phyloP scores from a whole-genome alignment of 2,888 invertebrate genomes.

The Latheticus oryzae region DNA sequence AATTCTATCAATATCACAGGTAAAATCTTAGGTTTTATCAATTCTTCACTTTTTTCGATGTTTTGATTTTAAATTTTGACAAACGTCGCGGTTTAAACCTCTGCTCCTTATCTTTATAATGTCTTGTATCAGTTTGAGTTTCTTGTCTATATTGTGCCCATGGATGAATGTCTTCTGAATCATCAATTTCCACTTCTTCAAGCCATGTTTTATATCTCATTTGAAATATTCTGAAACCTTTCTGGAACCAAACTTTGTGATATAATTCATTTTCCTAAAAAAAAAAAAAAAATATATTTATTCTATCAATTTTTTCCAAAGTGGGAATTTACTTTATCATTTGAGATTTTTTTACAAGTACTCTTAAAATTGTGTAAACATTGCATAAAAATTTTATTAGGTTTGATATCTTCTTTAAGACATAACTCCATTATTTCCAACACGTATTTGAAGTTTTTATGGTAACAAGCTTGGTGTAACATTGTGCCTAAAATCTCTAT shows the following conservation, averaged over 20 bases:
- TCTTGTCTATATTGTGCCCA: constrained; percentile 73
- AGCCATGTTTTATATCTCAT: constrained; percentile 67
- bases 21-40: not conserved
- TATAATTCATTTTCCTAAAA: constrained; percentile 30
- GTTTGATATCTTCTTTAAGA: constrained; percentile 71
- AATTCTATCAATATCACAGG: constrained; percentile 13
- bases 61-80: constrained; percentile 60
- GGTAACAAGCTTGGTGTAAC: constrained; percentile 73
- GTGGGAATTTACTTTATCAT: constrained; percentile 64
- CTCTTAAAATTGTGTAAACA: constrained; percentile 74
- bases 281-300: constrained; percentile 10
- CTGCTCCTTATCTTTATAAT: constrained; percentile 54
- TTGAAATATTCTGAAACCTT: constrained; percentile 66
- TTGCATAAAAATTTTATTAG: constrained; percentile 72
- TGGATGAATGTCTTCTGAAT: constrained; percentile 69
- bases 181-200: constrained; percentile 65
- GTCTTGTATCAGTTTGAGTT: constrained; percentile 53
- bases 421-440: constrained; percentile 76
- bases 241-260: constrained; percentile 46
- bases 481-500: constrained; percentile 81
- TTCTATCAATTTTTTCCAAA: too few species aligned
- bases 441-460: constrained; percentile 75
- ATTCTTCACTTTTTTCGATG: constrained; percentile 42
- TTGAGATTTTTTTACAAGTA: constrained; percentile 68
- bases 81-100: constrained; percentile 60